These are phyloP conservation scores for Hermetia illucens DNA, from an alignment of 1,140 invertebrate genomes.

Conservation along the genomic window DNA sequence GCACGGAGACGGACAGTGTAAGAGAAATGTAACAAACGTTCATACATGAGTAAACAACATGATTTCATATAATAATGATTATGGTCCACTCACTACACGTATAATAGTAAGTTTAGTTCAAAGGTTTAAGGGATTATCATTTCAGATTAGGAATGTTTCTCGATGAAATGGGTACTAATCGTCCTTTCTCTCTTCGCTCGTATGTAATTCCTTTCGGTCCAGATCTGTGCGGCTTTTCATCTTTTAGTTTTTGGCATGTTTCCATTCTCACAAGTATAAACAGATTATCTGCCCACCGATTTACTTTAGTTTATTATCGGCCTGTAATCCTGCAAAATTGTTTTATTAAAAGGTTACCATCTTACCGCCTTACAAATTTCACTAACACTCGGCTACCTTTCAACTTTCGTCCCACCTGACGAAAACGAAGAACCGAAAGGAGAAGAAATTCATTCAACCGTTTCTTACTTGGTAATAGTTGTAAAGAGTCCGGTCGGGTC, in stretches of 20 bases:
- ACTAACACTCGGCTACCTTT: neutral
- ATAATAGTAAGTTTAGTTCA: slow-evolving; percentile 2
- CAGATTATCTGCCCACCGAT: slow-evolving; percentile 5
- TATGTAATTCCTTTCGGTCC: no score
- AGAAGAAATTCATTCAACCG: no score
- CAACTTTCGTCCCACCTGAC: no score
- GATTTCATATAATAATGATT: neutral
- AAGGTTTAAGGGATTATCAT: slow-evolving; percentile 4
- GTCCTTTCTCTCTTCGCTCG: no score
- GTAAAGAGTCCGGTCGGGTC: no score
- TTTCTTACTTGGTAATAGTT: no score
- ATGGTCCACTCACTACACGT: no score
- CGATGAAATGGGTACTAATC: neutral
- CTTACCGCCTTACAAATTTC: no score
- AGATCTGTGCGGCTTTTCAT: no score
- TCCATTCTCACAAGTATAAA: slow-evolving; percentile 6
- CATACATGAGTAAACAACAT: slow-evolving; percentile 1
- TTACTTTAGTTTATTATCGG: slow-evolving; percentile 1
- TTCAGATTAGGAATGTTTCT: slow-evolving; percentile 2
- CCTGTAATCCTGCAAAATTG: neutral
- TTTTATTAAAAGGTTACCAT: slow-evolving; percentile 1
- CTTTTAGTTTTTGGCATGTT: no score
- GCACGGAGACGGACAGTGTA: no score
- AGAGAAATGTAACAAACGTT: neutral
- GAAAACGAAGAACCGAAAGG: no score